A percentile compares a stretch with the other conserved stretches of the same genome.
Conservation (phyloP, 2,888 invertebrate species). For the Andricus curvator region DNA sequence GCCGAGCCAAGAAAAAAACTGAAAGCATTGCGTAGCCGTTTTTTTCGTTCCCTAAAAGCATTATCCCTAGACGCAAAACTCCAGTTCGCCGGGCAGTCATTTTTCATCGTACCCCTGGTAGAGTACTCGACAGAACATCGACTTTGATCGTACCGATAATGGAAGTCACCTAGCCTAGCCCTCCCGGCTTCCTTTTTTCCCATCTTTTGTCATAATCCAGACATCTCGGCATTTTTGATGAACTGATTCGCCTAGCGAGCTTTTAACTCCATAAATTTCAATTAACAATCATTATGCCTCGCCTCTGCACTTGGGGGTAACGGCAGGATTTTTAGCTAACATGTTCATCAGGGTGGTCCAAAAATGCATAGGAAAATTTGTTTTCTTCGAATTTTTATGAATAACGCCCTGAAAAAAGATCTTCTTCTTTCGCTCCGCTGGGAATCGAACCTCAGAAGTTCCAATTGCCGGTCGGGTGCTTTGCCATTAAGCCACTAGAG, state of each 20-base stretch:
- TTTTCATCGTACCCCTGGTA: conserved; percentile 3
- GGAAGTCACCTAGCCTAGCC: conserved; percentile 14
- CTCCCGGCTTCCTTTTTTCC: neutral
- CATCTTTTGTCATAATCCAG: neutral
- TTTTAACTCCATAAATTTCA: neutral
- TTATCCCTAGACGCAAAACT: conserved; percentile 20
- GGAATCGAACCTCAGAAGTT: no score
- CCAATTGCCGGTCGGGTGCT: no score
- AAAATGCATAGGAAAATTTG: fast-evolving
- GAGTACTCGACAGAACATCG: conserved; percentile 20
- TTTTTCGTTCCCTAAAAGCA: neutral
- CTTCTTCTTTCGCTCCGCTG: no score
- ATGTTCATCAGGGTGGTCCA: no score
- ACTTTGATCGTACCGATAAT: conserved; percentile 21
- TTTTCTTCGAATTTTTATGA: no score
- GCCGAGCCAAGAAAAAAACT: neutral
- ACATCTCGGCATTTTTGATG: neutral
- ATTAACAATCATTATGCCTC: neutral
- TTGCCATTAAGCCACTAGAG: no score
- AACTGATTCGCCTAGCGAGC: neutral
- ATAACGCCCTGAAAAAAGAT: no score
- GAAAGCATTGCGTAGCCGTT: conserved; percentile 5
- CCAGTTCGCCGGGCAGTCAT: neutral
- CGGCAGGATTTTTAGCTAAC: neutral
- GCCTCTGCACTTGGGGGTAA: neutral